A percentile compares a stretch with the other conserved stretches of the same genome.
phyloP scores from a whole-genome alignment of 2,113 vertebrate species.

The Pardalotus punctatus region DNA sequence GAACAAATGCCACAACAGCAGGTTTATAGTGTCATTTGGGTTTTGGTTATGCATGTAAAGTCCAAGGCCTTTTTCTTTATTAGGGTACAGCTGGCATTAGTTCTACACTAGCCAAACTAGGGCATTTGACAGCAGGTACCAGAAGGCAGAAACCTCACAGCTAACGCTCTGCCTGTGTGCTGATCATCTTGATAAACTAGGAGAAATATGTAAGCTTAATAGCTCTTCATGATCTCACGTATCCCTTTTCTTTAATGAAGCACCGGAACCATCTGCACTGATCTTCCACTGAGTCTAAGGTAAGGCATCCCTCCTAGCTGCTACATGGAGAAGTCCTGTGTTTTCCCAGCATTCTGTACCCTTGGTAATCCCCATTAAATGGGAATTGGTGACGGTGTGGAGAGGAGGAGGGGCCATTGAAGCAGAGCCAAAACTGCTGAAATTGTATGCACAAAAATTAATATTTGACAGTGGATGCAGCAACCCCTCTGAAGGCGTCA shows the following conservation, averaged over 20 bases:
- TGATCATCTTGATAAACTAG: not conserved
- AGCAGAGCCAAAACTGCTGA: not conserved
- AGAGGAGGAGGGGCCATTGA: not conserved
- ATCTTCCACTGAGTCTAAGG: not conserved
- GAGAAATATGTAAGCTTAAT: not conserved
- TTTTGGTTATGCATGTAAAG: not conserved
- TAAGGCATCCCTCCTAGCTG: not conserved
- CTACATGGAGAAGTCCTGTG: not conserved
- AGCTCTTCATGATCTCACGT: not conserved
- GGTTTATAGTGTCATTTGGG: not conserved
- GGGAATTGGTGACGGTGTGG: not conserved
- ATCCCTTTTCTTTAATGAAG: not conserved
- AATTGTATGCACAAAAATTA: not conserved
- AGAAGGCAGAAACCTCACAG: not conserved
- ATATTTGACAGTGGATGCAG: not conserved
- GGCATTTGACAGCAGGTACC: slow-evolving; percentile 39
- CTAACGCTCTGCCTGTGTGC: not conserved
- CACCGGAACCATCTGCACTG: not conserved
- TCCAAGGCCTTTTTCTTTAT: not conserved
- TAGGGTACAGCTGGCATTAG: slow-evolving; percentile 29
- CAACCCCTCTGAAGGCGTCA: not conserved
- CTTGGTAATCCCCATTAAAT: not conserved
- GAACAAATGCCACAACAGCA: slow-evolving; percentile 34
- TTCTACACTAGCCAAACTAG: slow-evolving; percentile 10
- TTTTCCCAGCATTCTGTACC: not conserved